Conservation (phyloP, 2,888 invertebrate species). For the Taenaris catops region DNA sequence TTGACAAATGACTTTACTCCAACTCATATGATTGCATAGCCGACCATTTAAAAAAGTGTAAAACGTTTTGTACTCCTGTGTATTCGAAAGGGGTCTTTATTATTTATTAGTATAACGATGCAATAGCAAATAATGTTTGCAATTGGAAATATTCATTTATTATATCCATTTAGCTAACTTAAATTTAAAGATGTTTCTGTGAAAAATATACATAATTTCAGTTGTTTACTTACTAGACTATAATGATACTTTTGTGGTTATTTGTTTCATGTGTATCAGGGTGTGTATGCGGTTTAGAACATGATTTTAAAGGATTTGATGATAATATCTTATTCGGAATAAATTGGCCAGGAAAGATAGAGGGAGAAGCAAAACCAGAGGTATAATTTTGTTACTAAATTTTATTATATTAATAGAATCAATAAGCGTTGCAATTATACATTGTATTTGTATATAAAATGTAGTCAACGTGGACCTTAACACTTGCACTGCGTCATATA, state of each 20-base stretch:
- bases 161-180: not conserved
- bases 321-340: slow-evolving; percentile 90
- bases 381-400: slow-evolving; percentile 28
- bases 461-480: no score
- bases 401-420: no score
- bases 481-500: no score
- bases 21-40: slow-evolving; percentile 38
- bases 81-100: not conserved
- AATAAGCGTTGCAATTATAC: no score
- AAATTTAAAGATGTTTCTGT: not conserved
- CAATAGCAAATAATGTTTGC: not conserved
- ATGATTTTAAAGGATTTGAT: slow-evolving; percentile 89
- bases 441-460: no score
- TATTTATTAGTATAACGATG: not conserved
- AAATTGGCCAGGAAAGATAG: slow-evolving; percentile 84
- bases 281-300: slow-evolving; percentile 50
- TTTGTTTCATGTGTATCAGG: slow-evolving; percentile 39
- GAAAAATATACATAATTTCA: not conserved
- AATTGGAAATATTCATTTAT: not conserved
- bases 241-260: slow-evolving; percentile 43
- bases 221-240: slow-evolving; percentile 1
- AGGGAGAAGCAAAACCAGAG: slow-evolving; percentile 41
- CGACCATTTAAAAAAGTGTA: slow-evolving; percentile 26
- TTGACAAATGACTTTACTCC: slow-evolving; percentile 58
- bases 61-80: no score